Evolutionary conservation across 2,888 invertebrate genomes (phyloP), one percentile per base, ranked within the genome.

Genomic region (Rhingia campestris): DNA sequence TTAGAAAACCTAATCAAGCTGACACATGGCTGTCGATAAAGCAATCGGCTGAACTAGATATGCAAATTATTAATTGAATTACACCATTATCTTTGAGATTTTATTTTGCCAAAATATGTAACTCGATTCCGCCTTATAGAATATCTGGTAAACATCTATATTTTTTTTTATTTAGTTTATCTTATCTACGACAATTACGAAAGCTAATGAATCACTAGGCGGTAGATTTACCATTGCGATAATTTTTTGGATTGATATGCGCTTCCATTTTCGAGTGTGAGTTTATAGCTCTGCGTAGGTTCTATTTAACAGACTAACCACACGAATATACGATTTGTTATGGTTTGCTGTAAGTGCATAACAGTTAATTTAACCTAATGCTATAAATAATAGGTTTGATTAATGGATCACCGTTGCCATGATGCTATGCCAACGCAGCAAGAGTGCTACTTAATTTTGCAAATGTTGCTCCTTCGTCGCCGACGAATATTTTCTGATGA

Each of bases 121-220:
- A 35, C 54, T 58, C 39, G 35, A 22, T 12, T 54, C 53, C 10
- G 5, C 14, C n/a, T 47, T 32, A n/a, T 35, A 41, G 12, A 45
- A 45, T 45, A 3, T 6, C 47, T 14, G 43, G 39, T 56, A 56
- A 73, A 61, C 53, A 72, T 12, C 14, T n/a, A 4, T 30, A 5
- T 5, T 53, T 66, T 51, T 47, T 6, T 6, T 61, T 37, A 43
- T 32, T 33, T 72, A 6, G 41, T 12, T 45, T 47, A 56, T 58
- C 56, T 76, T 53, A 76, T 76, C 14, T 37, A 53, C 7, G 61
- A 43, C 53, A 76, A 76, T 76, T 76, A 76, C 59, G 53, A 22
- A 61, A 76, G 54, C 69, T 76, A 76, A 76, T 76, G 76, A 76
- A 76, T 61, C 61, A 61, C 54, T 76, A 51, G 33, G 35, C 54